Evolutionary conservation across 2,797 vertebrate species (phyloP).

Genomic region (Enteromius unitaeniatus): DNA sequence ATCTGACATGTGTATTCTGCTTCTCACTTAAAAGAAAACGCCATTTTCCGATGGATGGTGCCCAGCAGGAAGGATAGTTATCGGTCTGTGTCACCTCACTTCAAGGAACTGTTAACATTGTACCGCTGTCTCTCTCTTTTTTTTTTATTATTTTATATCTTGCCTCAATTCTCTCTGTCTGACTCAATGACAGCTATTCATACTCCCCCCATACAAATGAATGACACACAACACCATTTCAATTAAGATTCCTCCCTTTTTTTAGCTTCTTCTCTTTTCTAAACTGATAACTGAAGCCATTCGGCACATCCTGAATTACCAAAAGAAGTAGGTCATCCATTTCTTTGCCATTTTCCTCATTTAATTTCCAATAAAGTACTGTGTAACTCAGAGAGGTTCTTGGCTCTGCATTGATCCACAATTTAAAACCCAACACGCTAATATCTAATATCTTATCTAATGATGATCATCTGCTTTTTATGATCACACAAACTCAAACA

Average conservation of each 20-base stretch:
- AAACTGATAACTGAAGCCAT: slow-evolving; percentile 44
- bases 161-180: slow-evolving; percentile 16
- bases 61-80: slow-evolving; percentile 2
- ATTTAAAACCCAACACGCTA: slow-evolving; percentile 35
- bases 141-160: neutral
- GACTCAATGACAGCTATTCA: slow-evolving; percentile 56
- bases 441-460: slow-evolving; percentile 45
- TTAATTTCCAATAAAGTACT: slow-evolving; percentile 56
- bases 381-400: slow-evolving; percentile 33
- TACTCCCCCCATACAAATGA: slow-evolving; percentile 44
- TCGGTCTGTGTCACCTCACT: slow-evolving; percentile 27
- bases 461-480: slow-evolving; percentile 43
- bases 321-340: slow-evolving; percentile 57
- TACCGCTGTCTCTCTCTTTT: neutral
- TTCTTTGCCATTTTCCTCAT: slow-evolving; percentile 45
- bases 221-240: slow-evolving; percentile 56
- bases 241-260: slow-evolving; percentile 49
- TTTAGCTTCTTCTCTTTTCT: slow-evolving; percentile 12
- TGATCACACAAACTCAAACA: slow-evolving; percentile 35
- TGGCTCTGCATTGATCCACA: slow-evolving; percentile 43
- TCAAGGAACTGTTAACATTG: slow-evolving; percentile 52
- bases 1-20: neutral
- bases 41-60: neutral
- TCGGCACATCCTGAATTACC: slow-evolving; percentile 48
- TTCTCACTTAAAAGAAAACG: neutral